Evolutionary conservation across 1,140 invertebrate species (phyloP), one percentile per base, ranked within the genome.

Genomic region (Conus betulinus): DNA sequence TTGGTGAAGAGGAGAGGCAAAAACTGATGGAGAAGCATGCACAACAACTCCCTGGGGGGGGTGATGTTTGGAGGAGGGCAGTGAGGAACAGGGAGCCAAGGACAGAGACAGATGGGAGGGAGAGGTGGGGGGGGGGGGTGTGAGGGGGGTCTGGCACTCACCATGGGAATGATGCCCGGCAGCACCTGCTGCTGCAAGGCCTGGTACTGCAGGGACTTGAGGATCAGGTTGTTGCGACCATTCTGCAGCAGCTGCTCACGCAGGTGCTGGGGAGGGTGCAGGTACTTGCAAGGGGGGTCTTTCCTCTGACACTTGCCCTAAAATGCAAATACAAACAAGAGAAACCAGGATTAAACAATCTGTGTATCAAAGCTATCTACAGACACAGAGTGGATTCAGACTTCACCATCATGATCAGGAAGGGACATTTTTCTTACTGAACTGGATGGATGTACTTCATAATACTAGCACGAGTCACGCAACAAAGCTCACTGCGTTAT

Each of bases 211-310:
- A 95, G 92, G 78, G 94, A 94, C 89, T 94, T 93, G 95, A 99
- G 96, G 90, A 99, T 99, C 95, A 99, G 96, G 96, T 99, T 99
- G 96, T 99, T 99, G 93, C 99, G 97, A 89, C 99, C 99, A 96
- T 99, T 99, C 97, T 99, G 99, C 95, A 99, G 96, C 94, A 99
- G 97, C 96, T 99, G 99, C 96, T 99, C 99, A 96, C 99, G 99
- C 91, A 99, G 97, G 96, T 99, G 99, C 95, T 99, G 99, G 91
- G 99, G 99, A 90, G 99, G 99, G 96, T 99, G 99, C 96, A 99
- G 99, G 96, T 99, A 99, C 97, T 99, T 99, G 98, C 99, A 99
- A 92, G 99, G 99, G 90, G 99, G 99, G 95, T 99, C 99, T 96
- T 99, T 99, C 94, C 99, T 97, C 95, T 99, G 99, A 97, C 99